Base-by-base conservation (phyloP, 2,113 vertebrate genomes). In the Myiozetetes cayanensis region DNA sequence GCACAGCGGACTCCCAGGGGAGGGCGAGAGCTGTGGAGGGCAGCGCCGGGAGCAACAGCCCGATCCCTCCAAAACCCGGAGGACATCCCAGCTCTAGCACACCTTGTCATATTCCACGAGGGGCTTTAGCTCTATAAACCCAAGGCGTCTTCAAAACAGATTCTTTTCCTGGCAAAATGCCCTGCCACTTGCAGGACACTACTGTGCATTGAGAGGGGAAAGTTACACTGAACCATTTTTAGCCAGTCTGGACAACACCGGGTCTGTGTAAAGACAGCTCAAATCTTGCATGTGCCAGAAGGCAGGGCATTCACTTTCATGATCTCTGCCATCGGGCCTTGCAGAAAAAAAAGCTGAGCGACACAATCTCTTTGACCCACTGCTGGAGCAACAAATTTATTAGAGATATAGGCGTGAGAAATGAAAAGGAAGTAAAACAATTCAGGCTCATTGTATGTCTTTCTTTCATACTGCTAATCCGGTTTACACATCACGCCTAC, bases 351-450 rank as follows among this genome's bases (percentile, higher is more conserved):
- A 90, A 95, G 86, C 92, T 92, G 81, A 97, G 90, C 73, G 85
- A 97, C 97, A 97, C 95, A 95, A 98, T 98, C 97, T 94, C 94
- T 98, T 97, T 98, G 97, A 98, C 97, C 97, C 97, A 96, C 96
- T 97, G 97, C 97, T 98, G 97, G 96, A 98, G 96, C 97, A 98
- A 98, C 97, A 98, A 97, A 98, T 98, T 98, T 98, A 98, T 98
- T 98, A 98, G 97, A 98, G 96, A 98, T 98, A 98, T 96, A 98
- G 95, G 97, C 97, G 66, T 98, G 97, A 98, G 98, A 98, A 98
- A 98, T 98, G 97, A 98, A 98, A 98, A 97, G 97, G 97, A 98
- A 98, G 98, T 98, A 98, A 98, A 98, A 98, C 98, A 98, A 98
- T 98, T 98, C 97, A 95, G 95, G 97, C 97, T 98, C 96, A 97